A percentile compares a stretch with the other conserved stretches of the same genome.
Evolutionary conservation across 2,888 invertebrate genomes (phyloP).

Genomic region (Hypercompe scribonia): DNA sequence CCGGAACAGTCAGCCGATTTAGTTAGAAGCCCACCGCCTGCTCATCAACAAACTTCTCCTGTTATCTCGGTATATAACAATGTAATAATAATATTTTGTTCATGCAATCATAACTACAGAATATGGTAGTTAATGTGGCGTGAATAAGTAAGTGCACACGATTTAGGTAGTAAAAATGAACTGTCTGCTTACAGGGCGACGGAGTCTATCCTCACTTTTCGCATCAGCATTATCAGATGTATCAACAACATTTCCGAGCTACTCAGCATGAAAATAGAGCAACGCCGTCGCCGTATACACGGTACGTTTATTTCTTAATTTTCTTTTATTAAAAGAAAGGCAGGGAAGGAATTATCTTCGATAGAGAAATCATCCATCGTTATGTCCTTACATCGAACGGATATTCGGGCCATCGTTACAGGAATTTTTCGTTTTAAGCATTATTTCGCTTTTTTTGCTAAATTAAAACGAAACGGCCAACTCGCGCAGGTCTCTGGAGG

Average conservation of each 20-base stretch:
- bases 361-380: too few relatives aligned
- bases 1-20: conserved; percentile 88
- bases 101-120: conserved; percentile 23
- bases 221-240: conserved; percentile 84
- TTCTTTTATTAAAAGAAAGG: too few relatives aligned
- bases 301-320: conserved; percentile 6
- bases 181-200: conserved; percentile 73
- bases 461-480: too few relatives aligned
- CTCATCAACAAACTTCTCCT: conserved; percentile 93
- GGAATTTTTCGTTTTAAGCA: too few relatives aligned
- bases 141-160: conserved; percentile 19
- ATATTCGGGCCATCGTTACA: too few relatives aligned
- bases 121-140: neutral
- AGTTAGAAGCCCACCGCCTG: conserved; percentile 93
- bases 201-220: conserved; percentile 84
- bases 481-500: conserved; percentile 81
- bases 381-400: too few relatives aligned
- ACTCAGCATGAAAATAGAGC: conserved; percentile 81
- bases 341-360: too few relatives aligned
- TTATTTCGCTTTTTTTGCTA: too few relatives aligned
- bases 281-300: conserved; percentile 77
- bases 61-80: conserved; percentile 88
- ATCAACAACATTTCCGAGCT: conserved; percentile 83
- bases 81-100: conserved; percentile 59
- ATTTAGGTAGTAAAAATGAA: conserved; percentile 1